These are phyloP conservation scores for Drosophila arizonae DNA, from an alignment of 1,140 invertebrate genomes.

Conservation along the genomic window DNA sequence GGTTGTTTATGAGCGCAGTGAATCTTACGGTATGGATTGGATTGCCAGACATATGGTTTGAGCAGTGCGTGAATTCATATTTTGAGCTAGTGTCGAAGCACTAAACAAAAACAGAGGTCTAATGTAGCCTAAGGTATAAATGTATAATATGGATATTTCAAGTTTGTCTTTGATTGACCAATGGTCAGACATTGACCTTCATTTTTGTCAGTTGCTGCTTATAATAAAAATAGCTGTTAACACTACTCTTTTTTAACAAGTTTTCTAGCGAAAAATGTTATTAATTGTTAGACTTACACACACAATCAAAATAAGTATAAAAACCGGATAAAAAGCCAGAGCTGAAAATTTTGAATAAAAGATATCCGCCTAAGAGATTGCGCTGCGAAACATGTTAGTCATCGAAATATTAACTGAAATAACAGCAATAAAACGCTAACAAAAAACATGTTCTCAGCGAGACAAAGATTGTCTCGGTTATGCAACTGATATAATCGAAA, in stretches of 20 bases:
- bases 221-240: constrained; percentile 27
- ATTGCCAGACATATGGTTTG: constrained; percentile 1
- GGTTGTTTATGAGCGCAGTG: not conserved
- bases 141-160: not conserved
- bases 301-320: constrained; percentile 30
- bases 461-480: constrained; percentile 19
- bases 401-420: constrained; percentile 53
- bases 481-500: constrained; percentile 24
- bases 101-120: constrained; percentile 15
- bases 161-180: constrained; percentile 14
- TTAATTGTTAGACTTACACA: constrained; percentile 25
- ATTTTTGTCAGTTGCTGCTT: constrained; percentile 14
- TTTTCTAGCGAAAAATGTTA: constrained; percentile 46
- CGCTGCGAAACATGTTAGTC: constrained; percentile 54
- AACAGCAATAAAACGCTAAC: constrained; percentile 26
- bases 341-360: constrained; percentile 47
- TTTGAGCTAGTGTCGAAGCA: not conserved
- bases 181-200: constrained; percentile 22
- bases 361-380: constrained; percentile 59
- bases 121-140: constrained; percentile 11
- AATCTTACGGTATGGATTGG: not conserved
- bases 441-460: constrained; percentile 30
- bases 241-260: constrained; percentile 36
- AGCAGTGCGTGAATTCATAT: not conserved
- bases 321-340: constrained; percentile 68